These are phyloP conservation scores for Syndactyla subalaris DNA, from an alignment of 2,797 vertebrate species.

Conservation along the genomic window DNA sequence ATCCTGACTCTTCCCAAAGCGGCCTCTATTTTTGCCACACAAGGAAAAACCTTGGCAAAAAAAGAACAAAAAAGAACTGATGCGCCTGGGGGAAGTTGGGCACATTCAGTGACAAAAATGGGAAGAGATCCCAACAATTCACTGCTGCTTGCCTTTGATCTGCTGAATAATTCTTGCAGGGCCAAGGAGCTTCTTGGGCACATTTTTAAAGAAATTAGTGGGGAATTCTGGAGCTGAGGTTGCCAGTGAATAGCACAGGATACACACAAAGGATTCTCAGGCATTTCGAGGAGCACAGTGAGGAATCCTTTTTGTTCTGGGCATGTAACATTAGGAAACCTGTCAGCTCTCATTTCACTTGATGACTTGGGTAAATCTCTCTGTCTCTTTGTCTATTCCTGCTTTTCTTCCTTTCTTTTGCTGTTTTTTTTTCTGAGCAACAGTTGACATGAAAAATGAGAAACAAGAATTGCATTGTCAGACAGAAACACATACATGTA, in stretches of 20 bases:
- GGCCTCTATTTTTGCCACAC: not conserved
- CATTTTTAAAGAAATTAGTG: not conserved
- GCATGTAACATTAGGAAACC: slow-evolving; percentile 52
- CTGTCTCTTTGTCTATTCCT: slow-evolving; percentile 44
- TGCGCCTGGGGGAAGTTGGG: not conserved
- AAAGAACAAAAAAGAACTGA: not conserved
- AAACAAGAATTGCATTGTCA: slow-evolving; percentile 34
- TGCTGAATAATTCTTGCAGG: not conserved
- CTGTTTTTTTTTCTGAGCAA: not conserved
- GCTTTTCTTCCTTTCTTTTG: slow-evolving; percentile 12
- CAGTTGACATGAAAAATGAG: slow-evolving; percentile 61
- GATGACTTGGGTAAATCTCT: slow-evolving; percentile 49
- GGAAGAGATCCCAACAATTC: not conserved
- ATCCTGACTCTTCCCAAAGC: not conserved
- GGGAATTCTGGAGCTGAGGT: not conserved
- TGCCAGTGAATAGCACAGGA: not conserved
- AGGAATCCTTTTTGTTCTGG: slow-evolving; percentile 59
- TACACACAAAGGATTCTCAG: slow-evolving; percentile 9
- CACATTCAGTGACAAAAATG: not conserved
- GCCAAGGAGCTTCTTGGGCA: not conserved
- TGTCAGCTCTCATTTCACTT: slow-evolving; percentile 59
- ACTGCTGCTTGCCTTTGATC: not conserved
- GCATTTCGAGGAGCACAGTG: not conserved
- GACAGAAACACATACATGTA: slow-evolving; percentile 32
- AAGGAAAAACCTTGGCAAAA: not conserved